A percentile compares a stretch with the other conserved stretches of the same genome.
Evolutionary conservation across 2,113 vertebrate species (phyloP).

Genomic region (Bostrychus sinensis): DNA sequence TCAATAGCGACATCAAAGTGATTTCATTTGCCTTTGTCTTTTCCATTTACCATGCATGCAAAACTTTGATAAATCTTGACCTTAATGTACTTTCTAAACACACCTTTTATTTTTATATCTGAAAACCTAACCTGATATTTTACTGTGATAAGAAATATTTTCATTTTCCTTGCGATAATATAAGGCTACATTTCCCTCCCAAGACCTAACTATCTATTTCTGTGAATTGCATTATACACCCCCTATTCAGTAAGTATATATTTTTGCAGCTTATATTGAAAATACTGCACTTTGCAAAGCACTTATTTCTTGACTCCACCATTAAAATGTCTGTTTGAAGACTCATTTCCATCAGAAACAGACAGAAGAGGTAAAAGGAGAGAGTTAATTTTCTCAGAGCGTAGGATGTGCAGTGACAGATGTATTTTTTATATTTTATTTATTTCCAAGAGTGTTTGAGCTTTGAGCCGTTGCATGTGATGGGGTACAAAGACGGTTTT

Average conservation of each 20-base stretch:
- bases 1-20: too few species aligned
- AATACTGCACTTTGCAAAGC: neutral
- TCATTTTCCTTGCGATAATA: too few species aligned
- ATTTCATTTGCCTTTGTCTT: too few species aligned
- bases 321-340: conserved; percentile 1
- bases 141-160: neutral
- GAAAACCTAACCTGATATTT: too few species aligned
- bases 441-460: neutral
- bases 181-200: neutral
- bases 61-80: too few species aligned
- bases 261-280: neutral
- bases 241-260: too few species aligned
- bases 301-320: neutral
- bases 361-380: too few species aligned
- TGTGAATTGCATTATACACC: too few species aligned
- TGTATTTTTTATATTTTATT: neutral
- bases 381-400: neutral
- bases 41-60: too few species aligned
- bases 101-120: neutral
- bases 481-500: conserved; percentile 1
- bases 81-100: neutral
- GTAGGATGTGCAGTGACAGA: conserved; percentile 1
- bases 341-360: conserved; percentile 13
- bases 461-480: neutral
- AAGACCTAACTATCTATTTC: too few species aligned